Evolutionary conservation across 2,888 invertebrate species (phyloP), one percentile per base, ranked within the genome.

Genomic region (Hypomecis punctinalis): DNA sequence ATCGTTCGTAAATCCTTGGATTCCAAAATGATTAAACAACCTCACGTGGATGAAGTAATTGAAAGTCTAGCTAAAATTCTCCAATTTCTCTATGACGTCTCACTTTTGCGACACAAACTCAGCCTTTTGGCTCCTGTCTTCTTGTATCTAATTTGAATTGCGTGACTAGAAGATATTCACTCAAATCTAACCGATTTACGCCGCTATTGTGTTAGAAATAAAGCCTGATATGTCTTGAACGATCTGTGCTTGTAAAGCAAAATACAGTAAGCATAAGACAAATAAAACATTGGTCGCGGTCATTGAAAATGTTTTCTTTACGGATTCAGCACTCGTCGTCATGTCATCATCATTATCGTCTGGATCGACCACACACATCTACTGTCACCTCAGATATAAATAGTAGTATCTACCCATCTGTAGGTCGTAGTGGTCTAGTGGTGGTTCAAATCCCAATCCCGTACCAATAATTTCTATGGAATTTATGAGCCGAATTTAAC

Each of bases 271-370:
- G 42, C 11, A 23, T 23, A 10, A 61, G 23, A 54, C 53, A 54
- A 54, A 54, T 56, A 62, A 49, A 43, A 45, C 45, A 43, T 51
- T 45, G 6, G 48, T 11, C 54, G 45, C 47, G 61, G 47, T 54
- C 47, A 54, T 61, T 61, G 61, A 61, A 54, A 53, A 48, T 45
- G 55, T 56, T 56, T 48, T 61, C 35, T 62, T 62, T 46, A 51
- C 51, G 5, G 11, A 45, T 51, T 47, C 9, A 33, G 33, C 10
- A 33, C 4, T 33, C 13, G 8, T 10, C 7, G 5, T 23, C 8
- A 13, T 0, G 5, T 43, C n/a, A 11, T 43, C 43, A 43, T 11
- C 11, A 43, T 43, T 6, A 9, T 43, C 43, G 11, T 43, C 11
- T 11, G 11, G 23, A 23, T 43, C 43, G 4, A 43, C 23, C 23